A percentile compares a stretch with the other conserved stretches of the same genome.
These are phyloP conservation scores for Mesocentrotus franciscanus DNA, from an alignment of 53 echinoderm and acorn worm species.

Conservation along the genomic window DNA sequence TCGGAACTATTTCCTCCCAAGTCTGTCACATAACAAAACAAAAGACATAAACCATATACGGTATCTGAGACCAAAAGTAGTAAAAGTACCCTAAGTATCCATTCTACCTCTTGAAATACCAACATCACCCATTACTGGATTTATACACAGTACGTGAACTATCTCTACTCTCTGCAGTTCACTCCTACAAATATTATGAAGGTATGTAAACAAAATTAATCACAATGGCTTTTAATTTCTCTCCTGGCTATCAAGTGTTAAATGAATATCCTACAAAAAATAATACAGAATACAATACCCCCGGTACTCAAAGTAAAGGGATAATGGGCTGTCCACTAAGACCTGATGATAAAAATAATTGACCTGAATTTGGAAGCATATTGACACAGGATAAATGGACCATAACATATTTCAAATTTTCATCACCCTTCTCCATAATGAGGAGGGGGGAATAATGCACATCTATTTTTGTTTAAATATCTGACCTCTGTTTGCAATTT, in stretches of 20 bases:
- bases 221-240: background rate
- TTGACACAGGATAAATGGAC: background rate
- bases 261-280: background rate
- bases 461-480: background rate
- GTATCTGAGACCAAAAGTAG: background rate
- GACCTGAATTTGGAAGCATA: background rate
- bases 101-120: background rate
- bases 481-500: slow-evolving; percentile 73
- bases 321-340: background rate
- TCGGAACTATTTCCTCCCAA: slow-evolving; percentile 79
- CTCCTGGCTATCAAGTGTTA: background rate
- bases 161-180: background rate
- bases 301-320: no score
- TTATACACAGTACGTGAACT: background rate
- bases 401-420: no score
- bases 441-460: background rate
- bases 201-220: no score
- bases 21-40: slow-evolving; percentile 47
- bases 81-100: background rate
- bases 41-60: background rate
- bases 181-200: no score
- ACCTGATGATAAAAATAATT: background rate
- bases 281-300: background rate
- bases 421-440: background rate
- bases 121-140: background rate